Percentiles rank a stretch among this genome's conserved stretches.
These are phyloP conservation scores for Frieseomelitta varia DNA, from an alignment of 1,140 invertebrate genomes.

Conservation along the genomic window DNA sequence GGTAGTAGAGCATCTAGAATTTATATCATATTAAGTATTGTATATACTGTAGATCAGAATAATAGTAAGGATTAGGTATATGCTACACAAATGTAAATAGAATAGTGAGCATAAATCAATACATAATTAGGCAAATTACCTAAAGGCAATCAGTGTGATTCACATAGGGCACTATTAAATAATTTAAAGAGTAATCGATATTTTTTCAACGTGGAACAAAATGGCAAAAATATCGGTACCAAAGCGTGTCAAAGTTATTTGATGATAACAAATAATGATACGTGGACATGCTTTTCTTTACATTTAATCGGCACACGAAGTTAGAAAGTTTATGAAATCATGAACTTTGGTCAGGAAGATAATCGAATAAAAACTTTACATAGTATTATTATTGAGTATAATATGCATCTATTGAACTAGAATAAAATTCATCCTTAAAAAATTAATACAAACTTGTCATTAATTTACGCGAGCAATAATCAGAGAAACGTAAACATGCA, in stretches of 20 bases:
- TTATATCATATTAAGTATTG: too few species aligned
- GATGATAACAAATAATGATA: not conserved
- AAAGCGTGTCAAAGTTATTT: not conserved
- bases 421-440: not conserved
- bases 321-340: not conserved
- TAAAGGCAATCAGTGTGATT: not conserved
- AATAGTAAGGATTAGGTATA: not conserved
- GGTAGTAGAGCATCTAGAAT: too few species aligned
- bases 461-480: not conserved
- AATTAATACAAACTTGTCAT: not conserved
- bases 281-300: not conserved
- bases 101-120: slow-evolving; percentile 9
- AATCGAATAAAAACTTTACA: not conserved
- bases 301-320: not conserved
- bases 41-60: slow-evolving; percentile 10
- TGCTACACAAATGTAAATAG: not conserved
- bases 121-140: slow-evolving; percentile 27
- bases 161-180: not conserved
- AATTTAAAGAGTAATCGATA: slow-evolving; percentile 8
- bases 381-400: not conserved
- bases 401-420: not conserved
- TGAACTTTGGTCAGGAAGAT: not conserved
- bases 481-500: not conserved
- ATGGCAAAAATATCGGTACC: not conserved
- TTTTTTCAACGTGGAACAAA: not conserved